phyloP scores from a whole-genome alignment of 2,113 vertebrate species.

The Sinocyclocheilus grahami region DNA sequence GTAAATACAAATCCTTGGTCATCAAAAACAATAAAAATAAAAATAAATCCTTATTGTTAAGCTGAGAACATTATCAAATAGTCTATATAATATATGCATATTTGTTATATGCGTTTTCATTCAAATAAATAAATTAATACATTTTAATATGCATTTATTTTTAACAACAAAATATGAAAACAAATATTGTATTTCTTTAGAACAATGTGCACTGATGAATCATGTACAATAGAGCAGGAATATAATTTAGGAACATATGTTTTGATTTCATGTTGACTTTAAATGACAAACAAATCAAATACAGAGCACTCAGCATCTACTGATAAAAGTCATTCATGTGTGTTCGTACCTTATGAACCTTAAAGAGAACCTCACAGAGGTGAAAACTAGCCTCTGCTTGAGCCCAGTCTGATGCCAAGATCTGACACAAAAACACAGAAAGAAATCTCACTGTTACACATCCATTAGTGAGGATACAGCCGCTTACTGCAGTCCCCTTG shows the following conservation, averaged over 20 bases:
- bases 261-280: background rate
- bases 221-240: background rate
- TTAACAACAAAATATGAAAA: no score
- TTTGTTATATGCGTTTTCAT: no score
- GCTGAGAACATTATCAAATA: no score
- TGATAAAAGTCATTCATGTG: constrained; percentile 1
- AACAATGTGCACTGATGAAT: no score
- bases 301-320: background rate
- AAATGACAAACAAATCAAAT: background rate
- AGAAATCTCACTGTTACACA: background rate
- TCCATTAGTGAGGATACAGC: background rate
- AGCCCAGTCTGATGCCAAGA: constrained; percentile 86
- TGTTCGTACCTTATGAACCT: constrained; percentile 88
- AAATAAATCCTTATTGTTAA: no score
- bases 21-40: no score
- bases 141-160: no score
- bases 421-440: constrained; percentile 68
- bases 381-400: constrained; percentile 87
- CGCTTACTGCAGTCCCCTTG: background rate
- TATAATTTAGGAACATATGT: background rate
- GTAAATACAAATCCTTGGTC: no score
- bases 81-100: no score
- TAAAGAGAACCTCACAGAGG: constrained; percentile 97
- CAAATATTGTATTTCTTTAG: no score
- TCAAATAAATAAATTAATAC: no score